These are phyloP conservation scores for Sebastes iracundus DNA, from an alignment of 2,797 vertebrate species.

Conservation along the genomic window DNA sequence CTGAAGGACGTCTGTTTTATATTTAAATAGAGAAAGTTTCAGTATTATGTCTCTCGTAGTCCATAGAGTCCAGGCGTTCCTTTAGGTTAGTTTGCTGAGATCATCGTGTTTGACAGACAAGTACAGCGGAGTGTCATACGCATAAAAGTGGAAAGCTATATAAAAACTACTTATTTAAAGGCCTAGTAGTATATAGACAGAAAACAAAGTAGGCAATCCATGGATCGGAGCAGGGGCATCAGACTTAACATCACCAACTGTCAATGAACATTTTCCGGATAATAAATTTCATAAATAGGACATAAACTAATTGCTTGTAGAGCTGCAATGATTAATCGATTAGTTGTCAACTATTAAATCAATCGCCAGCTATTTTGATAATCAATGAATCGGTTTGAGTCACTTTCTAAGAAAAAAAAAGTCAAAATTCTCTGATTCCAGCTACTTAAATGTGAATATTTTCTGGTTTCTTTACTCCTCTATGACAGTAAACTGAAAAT, in stretches of 20 bases:
- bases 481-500: too few relatives aligned
- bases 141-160: neutral
- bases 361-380: too few relatives aligned
- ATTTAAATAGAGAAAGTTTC: neutral
- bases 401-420: too few relatives aligned
- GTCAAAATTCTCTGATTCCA: too few relatives aligned
- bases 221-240: too few relatives aligned
- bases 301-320: neutral
- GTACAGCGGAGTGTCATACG: neutral
- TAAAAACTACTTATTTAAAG: neutral
- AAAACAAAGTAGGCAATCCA: neutral
- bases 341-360: too few relatives aligned
- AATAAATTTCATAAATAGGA: neutral
- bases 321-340: too few relatives aligned
- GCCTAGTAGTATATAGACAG: neutral
- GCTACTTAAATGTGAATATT: too few relatives aligned
- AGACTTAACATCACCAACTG: too few relatives aligned
- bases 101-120: neutral
- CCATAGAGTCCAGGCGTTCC: neutral
- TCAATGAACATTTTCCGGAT: neutral
- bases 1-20: neutral
- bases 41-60: neutral
- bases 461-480: too few relatives aligned
- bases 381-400: too few relatives aligned
- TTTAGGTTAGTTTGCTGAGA: neutral